Evolutionary conservation across 2,113 vertebrate species (phyloP).

Genomic region (Romanogobio albipinnatus): DNA sequence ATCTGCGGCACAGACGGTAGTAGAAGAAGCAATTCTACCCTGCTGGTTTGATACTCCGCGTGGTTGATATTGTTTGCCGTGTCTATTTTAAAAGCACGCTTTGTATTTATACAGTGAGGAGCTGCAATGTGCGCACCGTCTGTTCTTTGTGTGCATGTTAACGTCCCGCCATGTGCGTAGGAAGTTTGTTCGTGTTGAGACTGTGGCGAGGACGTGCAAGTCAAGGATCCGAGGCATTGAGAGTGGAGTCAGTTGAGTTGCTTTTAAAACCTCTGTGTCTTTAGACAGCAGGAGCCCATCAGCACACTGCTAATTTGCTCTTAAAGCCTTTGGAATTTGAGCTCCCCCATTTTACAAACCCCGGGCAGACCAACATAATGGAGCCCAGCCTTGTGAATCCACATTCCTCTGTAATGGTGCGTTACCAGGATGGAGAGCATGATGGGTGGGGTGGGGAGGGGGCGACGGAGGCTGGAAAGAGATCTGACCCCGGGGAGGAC

Average conservation of each 20-base stretch:
- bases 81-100: constrained; percentile 30
- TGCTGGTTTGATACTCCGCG: neutral
- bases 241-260: constrained; percentile 20
- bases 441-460: constrained; percentile 53
- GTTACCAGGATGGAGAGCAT: constrained; percentile 66
- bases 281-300: constrained; percentile 47
- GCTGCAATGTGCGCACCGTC: neutral
- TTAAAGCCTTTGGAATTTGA: constrained; percentile 70
- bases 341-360: constrained; percentile 67
- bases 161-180: neutral
- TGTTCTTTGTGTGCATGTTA: constrained; percentile 23
- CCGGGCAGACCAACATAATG: constrained; percentile 63
- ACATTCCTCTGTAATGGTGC: constrained; percentile 74
- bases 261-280: constrained; percentile 38
- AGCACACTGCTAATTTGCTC: constrained; percentile 71
- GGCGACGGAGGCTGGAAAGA: constrained; percentile 54
- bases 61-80: constrained; percentile 9
- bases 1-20: constrained; percentile 40
- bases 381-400: constrained; percentile 70
- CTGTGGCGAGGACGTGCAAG: neutral
- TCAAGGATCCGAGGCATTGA: constrained; percentile 3
- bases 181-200: constrained; percentile 26
- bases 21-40: constrained; percentile 37
- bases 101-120: constrained; percentile 23
- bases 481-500: constrained; percentile 70